Base-by-base conservation (phyloP, 2,113 vertebrate species). In the Isichthys henryi region DNA sequence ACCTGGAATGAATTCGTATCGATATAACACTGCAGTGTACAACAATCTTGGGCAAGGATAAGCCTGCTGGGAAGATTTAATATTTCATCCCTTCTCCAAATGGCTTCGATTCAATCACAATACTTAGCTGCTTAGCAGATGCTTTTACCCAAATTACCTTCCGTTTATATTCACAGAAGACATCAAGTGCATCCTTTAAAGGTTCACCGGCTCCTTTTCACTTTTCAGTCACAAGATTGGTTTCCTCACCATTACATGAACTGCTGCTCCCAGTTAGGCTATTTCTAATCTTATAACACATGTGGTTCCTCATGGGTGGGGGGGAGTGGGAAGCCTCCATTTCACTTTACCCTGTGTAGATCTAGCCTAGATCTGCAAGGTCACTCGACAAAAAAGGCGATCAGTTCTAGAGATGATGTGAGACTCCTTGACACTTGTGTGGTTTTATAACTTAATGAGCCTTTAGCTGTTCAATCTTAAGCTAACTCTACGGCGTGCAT, bases 401-500 rank as follows among this genome's bases (percentile, higher is more conserved):
- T 31, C 62, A 13, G 62, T 31, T 70, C 0, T 31, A 31, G 62
- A 70, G 62, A 31, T 70, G n/a, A 27, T 70, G 10, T 27, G n/a
- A 31, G 10, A 70, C 62, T 70, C 27, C n/a, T 27, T 31, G 62
- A 70, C 31, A 70, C 74, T 80, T 43, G 39, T 80, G 43, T 39
- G 74, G 10, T 2, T 7, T 43, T 80, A 39, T 80, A 80, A 39
- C 4, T 8, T 80, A 43, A 80, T 8, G 74, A 43, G 15, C 35
- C 13, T 39, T 91, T 90, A 90, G 88, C 92, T 93, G 93, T 91
- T 93, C 91, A 88, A 91, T 92, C 92, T 77, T 91, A 89, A 91
- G 92, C 93, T 93, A 93, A 94, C 94, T 94, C 92, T 90, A 92
- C 91, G 91, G 90, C 92, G 89, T 45, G 88, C 90, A 92, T 95